phyloP scores from a whole-genome alignment of 2,888 invertebrate species.

The Parochlus steinenii region DNA sequence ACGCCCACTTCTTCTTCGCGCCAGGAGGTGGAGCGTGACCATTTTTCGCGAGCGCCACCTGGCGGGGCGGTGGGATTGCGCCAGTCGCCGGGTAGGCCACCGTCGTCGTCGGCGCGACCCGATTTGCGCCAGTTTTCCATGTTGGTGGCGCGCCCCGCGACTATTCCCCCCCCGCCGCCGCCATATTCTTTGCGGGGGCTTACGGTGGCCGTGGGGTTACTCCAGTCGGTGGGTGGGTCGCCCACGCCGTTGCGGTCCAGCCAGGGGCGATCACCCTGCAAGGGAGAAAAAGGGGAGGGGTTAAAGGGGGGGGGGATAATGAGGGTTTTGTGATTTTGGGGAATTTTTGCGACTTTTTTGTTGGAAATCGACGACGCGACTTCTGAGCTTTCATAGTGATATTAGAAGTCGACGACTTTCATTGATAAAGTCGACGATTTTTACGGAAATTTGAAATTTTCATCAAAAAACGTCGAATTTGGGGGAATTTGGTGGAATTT shows the following conservation, averaged over 20 bases:
- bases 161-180: conserved; percentile 19
- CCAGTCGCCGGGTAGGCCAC: conserved; percentile 10
- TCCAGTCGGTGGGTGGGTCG: conserved; percentile 11
- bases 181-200: conserved; percentile 28
- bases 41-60: conserved; percentile 9
- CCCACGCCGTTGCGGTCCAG: conserved; percentile 24
- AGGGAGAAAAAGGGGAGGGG: too few species aligned
- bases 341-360: too few species aligned
- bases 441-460: too few species aligned
- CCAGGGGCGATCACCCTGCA: conserved; percentile 11
- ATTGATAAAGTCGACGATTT: too few species aligned
- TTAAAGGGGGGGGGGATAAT: too few species aligned
- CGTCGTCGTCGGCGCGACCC: conserved; percentile 22
- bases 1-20: conserved; percentile 9
- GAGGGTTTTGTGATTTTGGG: too few species aligned
- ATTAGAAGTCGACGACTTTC: too few species aligned
- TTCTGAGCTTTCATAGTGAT: too few species aligned
- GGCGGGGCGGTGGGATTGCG: conserved; percentile 6
- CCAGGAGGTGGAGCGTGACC: conserved; percentile 2
- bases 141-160: not conserved
- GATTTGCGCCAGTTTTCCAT: conserved; percentile 28
- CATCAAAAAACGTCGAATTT: too few species aligned
- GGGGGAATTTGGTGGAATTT: too few species aligned
- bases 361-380: too few species aligned
- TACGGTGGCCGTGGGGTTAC: conserved; percentile 15